A percentile compares a stretch with the other conserved stretches of the same genome.
Evolutionary conservation across 2,797 vertebrate genomes (phyloP).

Genomic region (Helicolenus hilgendorfi): DNA sequence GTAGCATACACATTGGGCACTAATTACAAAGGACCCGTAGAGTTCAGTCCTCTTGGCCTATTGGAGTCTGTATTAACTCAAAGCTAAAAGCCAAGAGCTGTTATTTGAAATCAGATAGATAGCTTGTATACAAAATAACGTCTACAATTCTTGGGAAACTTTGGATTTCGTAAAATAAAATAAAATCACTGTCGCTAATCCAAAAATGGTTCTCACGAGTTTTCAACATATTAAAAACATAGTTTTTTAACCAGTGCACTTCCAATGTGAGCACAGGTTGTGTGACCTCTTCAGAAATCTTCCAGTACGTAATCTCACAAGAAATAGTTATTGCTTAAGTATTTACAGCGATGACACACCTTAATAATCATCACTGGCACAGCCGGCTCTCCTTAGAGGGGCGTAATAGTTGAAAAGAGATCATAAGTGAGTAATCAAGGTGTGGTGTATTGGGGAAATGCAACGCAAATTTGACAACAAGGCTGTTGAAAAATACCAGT

Average conservation of each 20-base stretch:
- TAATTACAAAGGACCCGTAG: slow-evolving; percentile 45
- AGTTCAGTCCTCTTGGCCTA: slow-evolving; percentile 15
- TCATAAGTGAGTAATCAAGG: neutral
- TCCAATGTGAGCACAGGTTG: neutral
- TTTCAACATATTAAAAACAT: neutral
- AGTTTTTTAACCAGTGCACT: neutral
- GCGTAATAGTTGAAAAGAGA: neutral
- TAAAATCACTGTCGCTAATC: neutral
- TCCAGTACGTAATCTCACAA: neutral
- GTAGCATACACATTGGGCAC: slow-evolving; percentile 7
- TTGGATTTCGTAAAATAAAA: neutral
- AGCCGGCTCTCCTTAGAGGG: neutral
- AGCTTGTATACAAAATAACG: neutral
- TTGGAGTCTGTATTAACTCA: slow-evolving; percentile 13
- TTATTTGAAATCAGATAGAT: neutral
- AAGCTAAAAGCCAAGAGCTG: neutral
- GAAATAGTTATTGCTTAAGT: neutral
- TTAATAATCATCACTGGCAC: neutral
- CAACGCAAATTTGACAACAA: neutral
- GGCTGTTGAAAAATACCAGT: neutral
- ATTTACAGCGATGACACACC: neutral
- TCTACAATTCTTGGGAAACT: neutral
- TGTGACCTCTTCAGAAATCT: neutral
- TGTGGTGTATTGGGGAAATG: neutral
- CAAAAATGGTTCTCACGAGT: neutral